A percentile compares a stretch with the other conserved stretches of the same genome.
phyloP scores from a whole-genome alignment of 2,113 vertebrate species.

The Conger conger region DNA sequence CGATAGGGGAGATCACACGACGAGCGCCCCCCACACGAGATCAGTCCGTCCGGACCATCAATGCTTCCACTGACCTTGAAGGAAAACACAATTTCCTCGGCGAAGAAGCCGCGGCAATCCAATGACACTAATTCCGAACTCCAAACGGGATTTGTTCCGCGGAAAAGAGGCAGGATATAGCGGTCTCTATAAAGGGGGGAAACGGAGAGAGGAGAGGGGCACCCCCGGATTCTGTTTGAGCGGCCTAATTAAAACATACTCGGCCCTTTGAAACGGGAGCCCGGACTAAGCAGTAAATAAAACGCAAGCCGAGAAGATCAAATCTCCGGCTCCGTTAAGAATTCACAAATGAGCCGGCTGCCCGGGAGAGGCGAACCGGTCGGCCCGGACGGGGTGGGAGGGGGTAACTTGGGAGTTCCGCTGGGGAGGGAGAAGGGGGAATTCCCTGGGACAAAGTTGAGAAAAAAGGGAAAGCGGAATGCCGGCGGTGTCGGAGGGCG shows the following conservation, averaged over 20 bases:
- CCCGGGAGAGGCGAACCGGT: background rate
- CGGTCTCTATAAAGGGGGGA: constrained; percentile 47
- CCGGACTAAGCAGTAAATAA: constrained; percentile 20
- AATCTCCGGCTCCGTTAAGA: constrained; percentile 11
- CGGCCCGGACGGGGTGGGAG: constrained; percentile 11
- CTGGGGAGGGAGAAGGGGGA: background rate
- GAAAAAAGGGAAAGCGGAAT: constrained; percentile 38
- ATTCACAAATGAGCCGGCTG: constrained; percentile 6
- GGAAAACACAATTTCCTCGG: constrained; percentile 72
- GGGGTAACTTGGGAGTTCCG: background rate
- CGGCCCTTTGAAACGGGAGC: constrained; percentile 50
- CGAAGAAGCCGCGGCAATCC: constrained; percentile 44
- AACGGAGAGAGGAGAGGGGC: constrained; percentile 40
- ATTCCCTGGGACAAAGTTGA: constrained; percentile 19
- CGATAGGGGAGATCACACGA: constrained; percentile 55
- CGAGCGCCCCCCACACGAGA: constrained; percentile 45
- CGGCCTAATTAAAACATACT: constrained; percentile 63
- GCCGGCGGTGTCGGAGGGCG: background rate
- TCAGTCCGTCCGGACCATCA: constrained; percentile 63
- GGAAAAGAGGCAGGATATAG: constrained; percentile 56
- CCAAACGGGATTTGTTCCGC: constrained; percentile 59
- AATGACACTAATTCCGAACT: constrained; percentile 56
- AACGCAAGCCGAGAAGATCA: constrained; percentile 14
- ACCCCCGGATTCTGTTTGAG: constrained; percentile 61
- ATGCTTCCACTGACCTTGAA: constrained; percentile 75